Conservation (phyloP, 2,888 invertebrate genomes). For the Dione vanillae region DNA sequence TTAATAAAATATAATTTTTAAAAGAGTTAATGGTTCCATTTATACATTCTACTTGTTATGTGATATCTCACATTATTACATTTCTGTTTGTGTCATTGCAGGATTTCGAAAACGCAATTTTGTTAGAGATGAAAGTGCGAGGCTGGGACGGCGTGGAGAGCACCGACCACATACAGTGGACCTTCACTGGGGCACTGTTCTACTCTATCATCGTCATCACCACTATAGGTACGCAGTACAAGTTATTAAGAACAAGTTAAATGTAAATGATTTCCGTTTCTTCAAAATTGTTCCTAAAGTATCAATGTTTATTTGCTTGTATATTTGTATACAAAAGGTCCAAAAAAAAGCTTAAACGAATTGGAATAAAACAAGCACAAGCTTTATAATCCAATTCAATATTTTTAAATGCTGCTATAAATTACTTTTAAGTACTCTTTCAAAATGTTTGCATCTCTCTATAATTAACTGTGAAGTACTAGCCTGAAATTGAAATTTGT, state of each 20-base stretch:
- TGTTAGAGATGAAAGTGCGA: constrained; percentile 92
- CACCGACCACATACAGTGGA: constrained; percentile 89
- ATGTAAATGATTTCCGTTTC: too few species aligned
- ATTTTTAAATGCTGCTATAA: neutral
- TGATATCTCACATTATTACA: neutral
- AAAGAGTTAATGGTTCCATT: too few species aligned
- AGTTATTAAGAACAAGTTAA: neutral
- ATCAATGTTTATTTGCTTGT: neutral
- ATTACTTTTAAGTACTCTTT: too few species aligned
- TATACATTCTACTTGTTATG: too few species aligned
- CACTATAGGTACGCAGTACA: constrained; percentile 91
- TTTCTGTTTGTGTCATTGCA: constrained; percentile 45
- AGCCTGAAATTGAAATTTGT: too few species aligned
- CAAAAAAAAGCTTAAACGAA: neutral
- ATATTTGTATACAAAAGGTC: neutral
- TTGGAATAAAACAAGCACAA: neutral
- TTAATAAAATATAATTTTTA: too few species aligned
- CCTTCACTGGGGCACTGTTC: constrained; percentile 94
- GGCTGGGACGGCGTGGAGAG: constrained; percentile 95
- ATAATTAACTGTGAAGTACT: too few species aligned
- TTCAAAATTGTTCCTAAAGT: too few species aligned
- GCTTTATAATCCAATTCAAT: neutral
- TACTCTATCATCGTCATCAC: constrained; percentile 98
- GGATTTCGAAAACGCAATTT: constrained; percentile 85
- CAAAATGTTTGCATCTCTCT: too few species aligned